Evolutionary conservation across 2,888 invertebrate genomes (phyloP).

Genomic region (Argynnis bischoffii): DNA sequence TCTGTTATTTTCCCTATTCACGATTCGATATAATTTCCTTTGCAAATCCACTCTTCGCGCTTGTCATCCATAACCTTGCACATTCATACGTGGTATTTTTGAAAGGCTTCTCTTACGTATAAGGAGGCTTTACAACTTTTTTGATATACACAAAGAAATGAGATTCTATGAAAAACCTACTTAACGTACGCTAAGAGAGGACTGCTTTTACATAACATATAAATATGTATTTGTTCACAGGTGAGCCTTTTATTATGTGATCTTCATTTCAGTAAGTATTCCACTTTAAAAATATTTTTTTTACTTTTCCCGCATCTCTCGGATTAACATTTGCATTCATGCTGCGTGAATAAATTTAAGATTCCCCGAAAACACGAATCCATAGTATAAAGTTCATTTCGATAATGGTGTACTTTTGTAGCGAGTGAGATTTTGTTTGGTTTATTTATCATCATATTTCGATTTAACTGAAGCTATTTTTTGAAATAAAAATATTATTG

Average conservation of each 20-base stretch:
- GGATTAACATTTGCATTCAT: slow-evolving; percentile 36
- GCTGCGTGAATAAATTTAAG: slow-evolving; percentile 35
- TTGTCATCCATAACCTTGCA: slow-evolving; percentile 32
- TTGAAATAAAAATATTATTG: too few species aligned
- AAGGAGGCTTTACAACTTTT: slow-evolving; percentile 57
- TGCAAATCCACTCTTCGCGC: slow-evolving; percentile 34
- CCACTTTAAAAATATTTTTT: slow-evolving; percentile 29
- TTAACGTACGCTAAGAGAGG: slow-evolving; percentile 44
- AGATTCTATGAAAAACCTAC: slow-evolving; percentile 49
- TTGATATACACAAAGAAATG: slow-evolving; percentile 48
- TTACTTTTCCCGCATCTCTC: slow-evolving; percentile 25
- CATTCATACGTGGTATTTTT: slow-evolving; percentile 43
- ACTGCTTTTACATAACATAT: slow-evolving; percentile 47
- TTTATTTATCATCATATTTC: slow-evolving; percentile 1
- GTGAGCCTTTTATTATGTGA: slow-evolving; percentile 46
- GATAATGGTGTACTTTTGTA: slow-evolving; percentile 19
- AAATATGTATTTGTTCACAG: slow-evolving; percentile 51
- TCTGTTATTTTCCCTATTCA: slow-evolving; percentile 13
- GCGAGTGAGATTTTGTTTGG: slow-evolving; percentile 10
- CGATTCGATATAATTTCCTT: slow-evolving; percentile 20
- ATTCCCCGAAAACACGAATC: slow-evolving; percentile 21
- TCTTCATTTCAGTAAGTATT: slow-evolving; percentile 47
- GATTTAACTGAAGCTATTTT: background rate
- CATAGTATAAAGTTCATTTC: slow-evolving; percentile 27
- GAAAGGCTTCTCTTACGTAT: slow-evolving; percentile 58